These are phyloP conservation scores for Calephelis virginiensis DNA, from an alignment of 1,140 invertebrate species.

Conservation along the genomic window DNA sequence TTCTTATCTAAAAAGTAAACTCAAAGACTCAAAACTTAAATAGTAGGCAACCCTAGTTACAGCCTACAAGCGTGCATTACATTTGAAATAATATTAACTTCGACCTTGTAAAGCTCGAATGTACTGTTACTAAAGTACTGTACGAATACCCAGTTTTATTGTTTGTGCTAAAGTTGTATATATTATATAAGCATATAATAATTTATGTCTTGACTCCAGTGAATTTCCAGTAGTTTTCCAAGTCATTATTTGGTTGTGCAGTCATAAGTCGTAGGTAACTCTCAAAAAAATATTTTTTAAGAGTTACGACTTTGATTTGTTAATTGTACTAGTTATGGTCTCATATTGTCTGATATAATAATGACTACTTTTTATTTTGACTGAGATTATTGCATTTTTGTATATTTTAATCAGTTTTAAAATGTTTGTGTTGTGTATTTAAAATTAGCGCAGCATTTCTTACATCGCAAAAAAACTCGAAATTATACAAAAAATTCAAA, in stretches of 20 bases:
- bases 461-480: neutral
- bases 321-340: neutral
- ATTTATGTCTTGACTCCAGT: neutral
- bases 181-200: neutral
- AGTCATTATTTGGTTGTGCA: slow-evolving; percentile 7
- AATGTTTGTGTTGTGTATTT: no score
- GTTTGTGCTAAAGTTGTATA: neutral
- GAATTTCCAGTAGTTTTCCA: neutral
- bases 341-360: neutral
- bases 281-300: no score
- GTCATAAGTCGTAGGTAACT: neutral
- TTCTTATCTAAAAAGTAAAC: no score
- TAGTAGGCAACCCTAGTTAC: neutral
- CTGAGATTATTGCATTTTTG: neutral
- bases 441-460: slow-evolving; percentile 18
- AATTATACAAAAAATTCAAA: neutral
- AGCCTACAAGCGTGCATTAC: neutral
- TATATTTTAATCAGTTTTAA: neutral
- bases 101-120: slow-evolving; percentile 1
- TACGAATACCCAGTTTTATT: neutral
- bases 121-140: neutral
- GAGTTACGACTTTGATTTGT: neutral
- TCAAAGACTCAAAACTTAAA: no score
- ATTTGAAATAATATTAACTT: neutral
- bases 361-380: neutral